Evolutionary conservation across 53 echinoderm and acorn worm genomes (phyloP), one percentile per base, ranked within the genome.

Genomic region (Patiria pectinifera): DNA sequence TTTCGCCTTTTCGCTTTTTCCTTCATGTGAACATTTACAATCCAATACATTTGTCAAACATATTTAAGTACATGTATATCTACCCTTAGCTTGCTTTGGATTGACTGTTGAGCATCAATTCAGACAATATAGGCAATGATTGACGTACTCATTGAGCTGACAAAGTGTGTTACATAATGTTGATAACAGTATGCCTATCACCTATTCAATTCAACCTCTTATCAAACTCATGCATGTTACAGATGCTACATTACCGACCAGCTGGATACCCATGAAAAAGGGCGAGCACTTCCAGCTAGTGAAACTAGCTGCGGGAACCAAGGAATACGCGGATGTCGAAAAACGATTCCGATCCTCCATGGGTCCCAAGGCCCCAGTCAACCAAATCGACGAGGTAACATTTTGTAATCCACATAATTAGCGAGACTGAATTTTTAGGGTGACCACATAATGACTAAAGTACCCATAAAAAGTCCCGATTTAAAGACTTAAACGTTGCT

Each of bases 241-340:
- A 91, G 91, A 82, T 71, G 16, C 82, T 26, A 23, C 9, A 62
- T 86, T 92, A n/a, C 92, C 92, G n/a, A 78, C 62, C 26, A 78
- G 45, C 80, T 92, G 92, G 92, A 86, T 86, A 45, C 92, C 86
- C 22, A 92, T 92, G 92, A 18, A 2, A 4, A 8, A 79, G 9
- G 45, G 45, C 1, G 49, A 86, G 26, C 63, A 63, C 16, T 63
- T 6, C 71, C 46, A 78, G 23, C 15, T 22, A 62, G 92, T 79
- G 4, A 35, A 6, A 62, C 86, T 92, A 70, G 25, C 25, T 78
- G 78, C 69, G 2, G 86, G 86, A 46, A 48, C 92, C 47, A 6
- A 26, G 12, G 92, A 92, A 49, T 92, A 81, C 76, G 86, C 16
- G 22, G 14, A 48, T 21, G 92, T 92, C 6, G 61, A 92, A 77